These are phyloP conservation scores for Brachylomia viminalis DNA, from an alignment of 2,888 invertebrate species.

Conservation along the genomic window DNA sequence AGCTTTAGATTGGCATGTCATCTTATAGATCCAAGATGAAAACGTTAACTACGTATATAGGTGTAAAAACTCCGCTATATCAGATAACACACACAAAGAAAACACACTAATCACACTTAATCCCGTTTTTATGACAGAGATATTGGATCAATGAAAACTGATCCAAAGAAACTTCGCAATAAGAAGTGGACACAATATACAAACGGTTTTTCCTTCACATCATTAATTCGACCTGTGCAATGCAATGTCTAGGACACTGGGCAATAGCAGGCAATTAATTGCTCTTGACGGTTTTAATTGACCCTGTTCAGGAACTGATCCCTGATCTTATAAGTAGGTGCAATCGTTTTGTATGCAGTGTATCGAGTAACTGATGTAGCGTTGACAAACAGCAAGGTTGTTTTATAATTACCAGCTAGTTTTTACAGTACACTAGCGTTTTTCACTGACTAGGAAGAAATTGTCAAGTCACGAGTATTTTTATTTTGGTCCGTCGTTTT, in stretches of 20 bases:
- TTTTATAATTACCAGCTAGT: not conserved
- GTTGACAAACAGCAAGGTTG: conserved; percentile 33
- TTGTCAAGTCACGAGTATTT: not conserved
- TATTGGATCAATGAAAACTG: conserved; percentile 21
- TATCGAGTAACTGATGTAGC: conserved; percentile 37
- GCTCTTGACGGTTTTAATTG: conserved; percentile 55
- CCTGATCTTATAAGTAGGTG: conserved; percentile 40
- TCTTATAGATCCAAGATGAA: not conserved
- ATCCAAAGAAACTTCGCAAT: conserved; percentile 27
- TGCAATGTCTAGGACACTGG: conserved; percentile 56
- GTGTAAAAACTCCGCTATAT: not conserved
- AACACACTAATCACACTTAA: conserved; percentile 14
- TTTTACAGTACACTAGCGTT: not conserved
- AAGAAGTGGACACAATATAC: not conserved
- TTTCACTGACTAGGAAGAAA: not conserved
- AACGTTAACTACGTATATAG: not conserved
- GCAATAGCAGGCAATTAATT: conserved; percentile 20
- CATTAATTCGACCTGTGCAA: conserved; percentile 60
- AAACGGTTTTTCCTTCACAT: conserved; percentile 38
- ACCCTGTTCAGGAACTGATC: conserved; percentile 49
- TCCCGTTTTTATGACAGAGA: not conserved
- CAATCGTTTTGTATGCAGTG: conserved; percentile 50
- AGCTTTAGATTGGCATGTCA: not conserved
- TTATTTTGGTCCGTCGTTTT: no score
- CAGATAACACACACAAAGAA: conserved; percentile 13